phyloP scores from a whole-genome alignment of 2,888 invertebrate species.

The Cenopis cana region DNA sequence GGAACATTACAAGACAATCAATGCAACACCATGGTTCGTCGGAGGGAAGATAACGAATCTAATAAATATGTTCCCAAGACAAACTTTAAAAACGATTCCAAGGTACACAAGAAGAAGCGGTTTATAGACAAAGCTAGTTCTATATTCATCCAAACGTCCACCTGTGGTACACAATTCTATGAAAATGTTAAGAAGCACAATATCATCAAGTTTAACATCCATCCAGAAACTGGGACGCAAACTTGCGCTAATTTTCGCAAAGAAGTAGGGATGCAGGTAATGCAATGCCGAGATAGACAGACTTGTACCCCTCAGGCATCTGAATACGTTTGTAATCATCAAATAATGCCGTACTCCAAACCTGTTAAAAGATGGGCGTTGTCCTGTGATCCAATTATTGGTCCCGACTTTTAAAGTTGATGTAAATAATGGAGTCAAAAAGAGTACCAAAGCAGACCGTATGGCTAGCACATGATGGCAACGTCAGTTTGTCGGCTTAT shows the following conservation, averaged over 20 bases:
- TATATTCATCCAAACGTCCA: slow-evolving; percentile 51
- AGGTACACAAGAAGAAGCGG: slow-evolving; percentile 55
- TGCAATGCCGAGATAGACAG: background rate
- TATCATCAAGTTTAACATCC: slow-evolving; percentile 32
- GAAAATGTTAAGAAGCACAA: slow-evolving; percentile 44
- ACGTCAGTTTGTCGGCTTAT: too few species aligned
- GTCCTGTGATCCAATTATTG: slow-evolving; percentile 58
- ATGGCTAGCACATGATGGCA: too few species aligned
- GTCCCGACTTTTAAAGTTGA: slow-evolving; percentile 70
- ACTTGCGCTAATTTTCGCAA: slow-evolving; percentile 1
- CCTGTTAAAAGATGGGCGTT: slow-evolving; percentile 63
- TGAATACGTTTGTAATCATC: slow-evolving; percentile 20
- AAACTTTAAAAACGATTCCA: slow-evolving; percentile 50
- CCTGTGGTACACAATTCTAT: slow-evolving; percentile 58
- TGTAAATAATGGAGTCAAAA: background rate
- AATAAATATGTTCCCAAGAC: slow-evolving; percentile 41
- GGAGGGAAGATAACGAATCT: slow-evolving; percentile 43
- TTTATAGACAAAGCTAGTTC: slow-evolving; percentile 63
- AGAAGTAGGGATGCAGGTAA: slow-evolving; percentile 23
- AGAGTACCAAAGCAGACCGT: background rate
- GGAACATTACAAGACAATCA: slow-evolving; percentile 60
- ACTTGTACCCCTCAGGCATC: background rate
- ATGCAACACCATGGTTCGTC: slow-evolving; percentile 63
- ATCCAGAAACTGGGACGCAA: slow-evolving; percentile 18
- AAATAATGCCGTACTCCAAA: slow-evolving; percentile 1